Evolutionary conservation across 2,888 invertebrate species (phyloP).

Genomic region (Germaria angustata): DNA sequence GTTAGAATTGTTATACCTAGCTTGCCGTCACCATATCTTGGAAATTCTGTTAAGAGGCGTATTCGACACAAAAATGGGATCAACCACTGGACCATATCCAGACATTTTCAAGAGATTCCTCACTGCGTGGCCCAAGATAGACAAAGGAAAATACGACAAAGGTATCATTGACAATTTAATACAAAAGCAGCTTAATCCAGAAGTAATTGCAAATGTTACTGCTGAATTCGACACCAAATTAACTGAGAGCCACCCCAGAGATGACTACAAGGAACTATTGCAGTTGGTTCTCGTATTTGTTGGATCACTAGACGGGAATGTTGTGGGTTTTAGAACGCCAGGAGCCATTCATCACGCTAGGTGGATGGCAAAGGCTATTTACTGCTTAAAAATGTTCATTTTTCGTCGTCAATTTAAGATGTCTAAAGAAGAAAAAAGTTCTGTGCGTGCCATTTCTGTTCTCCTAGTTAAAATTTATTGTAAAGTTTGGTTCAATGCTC

Average conservation of each 20-base stretch:
- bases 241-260: background rate
- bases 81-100: conserved; percentile 26
- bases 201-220: conserved; percentile 13
- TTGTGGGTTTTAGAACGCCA: conserved; percentile 5
- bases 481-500: background rate
- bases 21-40: conserved; percentile 26
- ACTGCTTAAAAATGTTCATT: conserved; percentile 13
- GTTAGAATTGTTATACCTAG: background rate
- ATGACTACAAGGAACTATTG: too few relatives aligned
- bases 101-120: conserved; percentile 28
- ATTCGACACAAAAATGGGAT: conserved; percentile 26
- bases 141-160: conserved; percentile 28
- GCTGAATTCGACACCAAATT: background rate
- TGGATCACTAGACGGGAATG: conserved; percentile 18
- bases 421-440: background rate
- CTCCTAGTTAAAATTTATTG: conserved; percentile 17
- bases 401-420: conserved; percentile 23
- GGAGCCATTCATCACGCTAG: conserved; percentile 9
- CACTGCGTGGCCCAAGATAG: conserved; percentile 23
- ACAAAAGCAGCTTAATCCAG: conserved; percentile 29
- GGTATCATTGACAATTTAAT: conserved; percentile 24
- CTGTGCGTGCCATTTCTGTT: background rate
- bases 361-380: background rate
- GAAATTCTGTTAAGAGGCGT: conserved; percentile 15
- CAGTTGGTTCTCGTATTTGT: background rate